Conservation (phyloP, 2,113 vertebrate genomes). For the Pseudorasbora parva region DNA sequence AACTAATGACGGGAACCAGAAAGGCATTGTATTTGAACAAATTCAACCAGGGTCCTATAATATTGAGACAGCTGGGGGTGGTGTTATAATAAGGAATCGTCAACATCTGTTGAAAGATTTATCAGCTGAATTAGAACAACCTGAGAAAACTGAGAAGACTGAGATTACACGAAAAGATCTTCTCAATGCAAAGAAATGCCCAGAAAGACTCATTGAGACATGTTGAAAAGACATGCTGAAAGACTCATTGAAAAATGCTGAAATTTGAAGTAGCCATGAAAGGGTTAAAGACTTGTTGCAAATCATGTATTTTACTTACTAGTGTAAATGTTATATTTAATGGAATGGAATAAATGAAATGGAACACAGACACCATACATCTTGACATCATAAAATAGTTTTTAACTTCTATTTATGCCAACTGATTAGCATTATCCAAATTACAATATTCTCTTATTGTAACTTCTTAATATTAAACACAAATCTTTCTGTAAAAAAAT, state of each 20-base stretch:
- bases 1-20: too few species aligned
- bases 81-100: background rate
- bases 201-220: background rate
- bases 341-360: too few species aligned
- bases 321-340: too few species aligned
- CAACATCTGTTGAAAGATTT: background rate
- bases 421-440: background rate
- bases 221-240: background rate
- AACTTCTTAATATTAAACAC: background rate
- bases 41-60: background rate
- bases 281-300: too few species aligned
- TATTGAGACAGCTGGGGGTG: background rate
- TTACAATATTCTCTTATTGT: background rate
- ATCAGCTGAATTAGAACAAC: background rate
- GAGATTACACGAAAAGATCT: background rate
- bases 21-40: background rate
- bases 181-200: background rate
- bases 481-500: background rate
- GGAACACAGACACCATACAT: too few species aligned
- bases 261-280: too few species aligned
- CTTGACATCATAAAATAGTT: too few species aligned
- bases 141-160: background rate
- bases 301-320: too few species aligned
- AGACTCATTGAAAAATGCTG: too few species aligned
- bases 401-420: too few species aligned